Base-by-base conservation (phyloP, 2,113 vertebrate genomes). In the Ursus arctos region DNA sequence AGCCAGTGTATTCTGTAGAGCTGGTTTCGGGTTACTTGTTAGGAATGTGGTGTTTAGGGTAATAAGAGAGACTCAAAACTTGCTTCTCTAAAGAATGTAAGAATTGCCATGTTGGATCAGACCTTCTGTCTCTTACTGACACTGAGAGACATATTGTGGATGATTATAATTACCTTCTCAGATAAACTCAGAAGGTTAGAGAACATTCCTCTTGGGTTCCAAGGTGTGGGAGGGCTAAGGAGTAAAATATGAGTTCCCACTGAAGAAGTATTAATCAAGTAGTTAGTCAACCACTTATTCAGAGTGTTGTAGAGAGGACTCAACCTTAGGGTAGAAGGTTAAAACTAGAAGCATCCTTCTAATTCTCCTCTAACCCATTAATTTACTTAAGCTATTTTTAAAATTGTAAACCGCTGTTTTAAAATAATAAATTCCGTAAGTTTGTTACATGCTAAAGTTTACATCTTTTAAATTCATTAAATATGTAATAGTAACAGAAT, bases 81-180 rank as follows among this genome's bases (percentile, higher is more conserved):
- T 69, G 57, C 51, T 92, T 95, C 81, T 93, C 51, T 86, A 51
- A 82, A 94, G 86, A 95, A 92, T 77, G 24, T 89, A 85, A 69
- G n/a, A 71, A 83, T 87, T 90, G 83, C 43, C 61, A 69, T 67
- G 53, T 95, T 88, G 77, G 63, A 33, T 72, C 82, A 97, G 71
- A 97, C 82, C 82, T 71, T 72, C 49, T 86, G 76, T 93, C 43
- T 96, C 72, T 96, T 77, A 86, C 83, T 87, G 40, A 94, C 51
- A 76, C 21, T 84, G 85, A 95, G 67, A 92, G 47, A 93, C 49
- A 59, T 92, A 21, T 24, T 93, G 72, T 95, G 40, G 67, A 85
- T 96, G 63, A 94, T 96, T 94, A 83, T 96, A 92, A 92, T 97
- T 92, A 72, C 72, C 65, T 86, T 94, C 57, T 94, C 40, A 79